A percentile compares a stretch with the other conserved stretches of the same genome.
phyloP scores from a whole-genome alignment of 2,888 invertebrate genomes.

The Monochamus alternatus region DNA sequence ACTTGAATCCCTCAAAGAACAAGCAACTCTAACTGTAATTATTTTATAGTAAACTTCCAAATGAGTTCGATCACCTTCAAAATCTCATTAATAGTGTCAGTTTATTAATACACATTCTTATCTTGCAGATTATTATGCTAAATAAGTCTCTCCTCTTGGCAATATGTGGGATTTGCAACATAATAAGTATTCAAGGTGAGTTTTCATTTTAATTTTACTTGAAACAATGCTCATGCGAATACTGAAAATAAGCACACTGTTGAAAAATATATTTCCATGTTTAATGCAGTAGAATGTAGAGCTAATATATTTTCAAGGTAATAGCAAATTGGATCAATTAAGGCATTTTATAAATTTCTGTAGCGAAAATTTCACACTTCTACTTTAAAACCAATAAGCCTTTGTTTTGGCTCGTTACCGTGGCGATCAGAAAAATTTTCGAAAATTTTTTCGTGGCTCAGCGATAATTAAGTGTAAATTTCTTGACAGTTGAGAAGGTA shows the following conservation, averaged over 20 bases:
- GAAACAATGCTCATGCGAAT: not conserved
- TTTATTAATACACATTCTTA: conserved; percentile 13
- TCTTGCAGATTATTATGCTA: conserved; percentile 36
- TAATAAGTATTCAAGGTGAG: conserved; percentile 56
- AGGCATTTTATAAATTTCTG: no score
- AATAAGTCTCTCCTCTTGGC: conserved; percentile 48
- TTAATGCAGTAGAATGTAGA: not conserved
- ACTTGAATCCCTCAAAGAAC: no score
- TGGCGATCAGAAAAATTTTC: no score
- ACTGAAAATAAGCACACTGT: not conserved
- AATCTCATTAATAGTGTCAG: not conserved
- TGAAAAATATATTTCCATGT: not conserved
- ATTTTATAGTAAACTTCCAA: not conserved
- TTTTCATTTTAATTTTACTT: conserved; percentile 33
- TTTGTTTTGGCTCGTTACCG: no score
- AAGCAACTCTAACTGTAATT: not conserved
- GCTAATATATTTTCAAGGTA: not conserved
- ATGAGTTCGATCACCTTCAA: not conserved
- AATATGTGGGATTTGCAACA: conserved; percentile 54
- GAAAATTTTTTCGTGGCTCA: no score
- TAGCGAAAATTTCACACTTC: no score
- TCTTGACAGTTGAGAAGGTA: no score
- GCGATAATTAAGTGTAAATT: no score
- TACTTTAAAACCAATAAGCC: no score
- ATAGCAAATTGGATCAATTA: not conserved